phyloP scores from a whole-genome alignment of 2,113 vertebrate genomes.

The Phrynocephalus versicolor region DNA sequence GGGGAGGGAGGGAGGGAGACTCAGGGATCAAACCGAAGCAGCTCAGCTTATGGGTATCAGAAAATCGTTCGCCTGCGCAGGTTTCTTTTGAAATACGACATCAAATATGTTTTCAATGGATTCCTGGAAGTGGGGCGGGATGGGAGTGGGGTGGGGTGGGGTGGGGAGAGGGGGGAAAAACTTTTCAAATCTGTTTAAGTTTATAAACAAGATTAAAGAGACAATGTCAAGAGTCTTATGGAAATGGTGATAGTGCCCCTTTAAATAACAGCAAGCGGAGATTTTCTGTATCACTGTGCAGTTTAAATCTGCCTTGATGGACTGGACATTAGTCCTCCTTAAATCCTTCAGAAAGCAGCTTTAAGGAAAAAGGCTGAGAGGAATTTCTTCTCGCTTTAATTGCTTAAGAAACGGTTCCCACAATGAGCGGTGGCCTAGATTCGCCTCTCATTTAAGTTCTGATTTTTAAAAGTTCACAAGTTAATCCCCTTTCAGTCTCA shows the following conservation, averaged over 20 bases:
- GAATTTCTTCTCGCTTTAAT: constrained; percentile 95
- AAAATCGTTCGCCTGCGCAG: constrained; percentile 67
- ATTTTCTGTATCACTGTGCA: constrained; percentile 82
- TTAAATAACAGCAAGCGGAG: constrained; percentile 79
- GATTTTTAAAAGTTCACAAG: constrained; percentile 95
- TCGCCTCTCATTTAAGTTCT: constrained; percentile 94
- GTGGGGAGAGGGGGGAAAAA: constrained; percentile 34
- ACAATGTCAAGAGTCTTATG: constrained; percentile 77
- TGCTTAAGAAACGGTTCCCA: constrained; percentile 93
- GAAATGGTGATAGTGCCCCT: constrained; percentile 75
- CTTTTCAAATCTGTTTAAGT: constrained; percentile 78
- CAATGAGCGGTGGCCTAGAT: constrained; percentile 91
- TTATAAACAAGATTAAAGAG: constrained; percentile 80
- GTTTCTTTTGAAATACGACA: constrained; percentile 69
- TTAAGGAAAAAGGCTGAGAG: constrained; percentile 89
- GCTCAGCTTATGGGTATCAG: constrained; percentile 64
- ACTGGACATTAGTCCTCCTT: constrained; percentile 88
- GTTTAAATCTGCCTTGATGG: constrained; percentile 84
- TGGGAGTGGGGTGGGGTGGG: background rate
- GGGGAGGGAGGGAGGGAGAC: background rate
- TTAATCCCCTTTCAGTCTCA: constrained; percentile 90
- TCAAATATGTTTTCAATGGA: constrained; percentile 74
- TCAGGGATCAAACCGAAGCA: background rate
- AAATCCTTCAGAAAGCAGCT: constrained; percentile 86
- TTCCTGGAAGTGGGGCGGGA: constrained; percentile 37